Percentiles rank a stretch among this genome's conserved stretches.
These are phyloP conservation scores for Paraescarpia echinospica DNA, from an alignment of 1,140 invertebrate species.

Conservation along the genomic window DNA sequence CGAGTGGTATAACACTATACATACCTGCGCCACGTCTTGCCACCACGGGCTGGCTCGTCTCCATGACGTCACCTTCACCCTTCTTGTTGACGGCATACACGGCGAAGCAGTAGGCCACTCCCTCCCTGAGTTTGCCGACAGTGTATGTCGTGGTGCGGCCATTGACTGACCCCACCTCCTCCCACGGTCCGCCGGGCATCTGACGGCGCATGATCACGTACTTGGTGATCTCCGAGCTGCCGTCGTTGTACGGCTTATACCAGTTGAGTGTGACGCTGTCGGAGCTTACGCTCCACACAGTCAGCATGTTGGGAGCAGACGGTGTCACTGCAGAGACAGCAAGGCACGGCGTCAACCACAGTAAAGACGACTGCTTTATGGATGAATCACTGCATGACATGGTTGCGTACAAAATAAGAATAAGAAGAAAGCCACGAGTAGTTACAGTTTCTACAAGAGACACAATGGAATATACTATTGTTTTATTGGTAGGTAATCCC, in stretches of 20 bases:
- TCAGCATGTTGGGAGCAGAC: conserved; percentile 25
- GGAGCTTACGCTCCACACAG: conserved; percentile 12
- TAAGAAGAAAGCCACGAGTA: neutral
- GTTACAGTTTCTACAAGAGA: neutral
- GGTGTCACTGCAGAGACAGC: conserved; percentile 16
- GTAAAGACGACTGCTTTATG: neutral
- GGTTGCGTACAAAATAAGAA: neutral
- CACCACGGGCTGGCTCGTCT: conserved; percentile 83
- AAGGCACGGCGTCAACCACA: neutral
- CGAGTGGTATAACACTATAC: conserved; percentile 65
- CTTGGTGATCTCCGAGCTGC: conserved; percentile 69
- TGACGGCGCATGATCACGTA: conserved; percentile 65
- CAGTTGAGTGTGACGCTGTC: conserved; percentile 70
- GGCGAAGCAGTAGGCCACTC: conserved; percentile 89
- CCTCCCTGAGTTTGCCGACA: conserved; percentile 83
- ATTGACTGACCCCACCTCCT: conserved; percentile 24
- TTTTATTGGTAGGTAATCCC: no score
- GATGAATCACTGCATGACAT: neutral
- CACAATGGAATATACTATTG: no score
- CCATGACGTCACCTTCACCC: conserved; percentile 85
- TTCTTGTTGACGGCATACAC: conserved; percentile 96
- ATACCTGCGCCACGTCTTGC: conserved; percentile 90
- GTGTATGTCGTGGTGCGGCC: conserved; percentile 66
- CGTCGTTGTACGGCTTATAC: conserved; percentile 71
- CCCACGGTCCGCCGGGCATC: conserved; percentile 24